Evolutionary conservation across 2,113 vertebrate genomes (phyloP), one percentile per base, ranked within the genome.

Genomic region (Cinclus cinclus): DNA sequence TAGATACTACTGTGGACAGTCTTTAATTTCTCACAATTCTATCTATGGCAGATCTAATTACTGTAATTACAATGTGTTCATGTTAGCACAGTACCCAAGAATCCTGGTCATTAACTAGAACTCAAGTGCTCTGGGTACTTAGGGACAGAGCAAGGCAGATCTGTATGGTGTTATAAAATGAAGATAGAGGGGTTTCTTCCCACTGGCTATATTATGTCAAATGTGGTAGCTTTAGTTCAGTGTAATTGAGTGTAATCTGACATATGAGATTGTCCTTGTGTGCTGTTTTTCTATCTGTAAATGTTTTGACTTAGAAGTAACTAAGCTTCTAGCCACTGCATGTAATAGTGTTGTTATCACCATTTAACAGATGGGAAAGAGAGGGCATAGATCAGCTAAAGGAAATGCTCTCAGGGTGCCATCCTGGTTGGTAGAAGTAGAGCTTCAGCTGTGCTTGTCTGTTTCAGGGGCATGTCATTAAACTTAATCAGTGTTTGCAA

Each of bases 401-500:
- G 3, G 1, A 60, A 77, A 33, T 53, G 55, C 33, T 60, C 55
- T 24, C 30, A 7, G 42, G 41, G 46, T 74, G 56, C 70, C n/a
- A 30, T 59, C 35, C 41, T 63, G 71, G 33, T 39, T 92, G 71
- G 37, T 21, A 75, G 67, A 39, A 90, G 30, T 9, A 65, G 62
- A 78, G 59, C 46, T 83, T 88, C 59, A 52, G 63, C 65, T 0
- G 0, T 69, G 60, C 71, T 53, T 74, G 44, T 63, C 80, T 87
- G 71, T 52, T 92, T 56, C 68, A 68, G 52, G 73, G 68, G 23
- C n/a, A 63, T 75, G 76, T 67, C 6, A 3, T 75, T 73, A 87
- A 56, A 46, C 64, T 89, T 92, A 70, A 89, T 87, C 59, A 79
- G 17, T 86, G 88, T 92, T 95, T 94, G 85, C 85, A 83, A 90